These are phyloP conservation scores for Danaus melanippus DNA, from an alignment of 1,140 invertebrate species.

Conservation along the genomic window DNA sequence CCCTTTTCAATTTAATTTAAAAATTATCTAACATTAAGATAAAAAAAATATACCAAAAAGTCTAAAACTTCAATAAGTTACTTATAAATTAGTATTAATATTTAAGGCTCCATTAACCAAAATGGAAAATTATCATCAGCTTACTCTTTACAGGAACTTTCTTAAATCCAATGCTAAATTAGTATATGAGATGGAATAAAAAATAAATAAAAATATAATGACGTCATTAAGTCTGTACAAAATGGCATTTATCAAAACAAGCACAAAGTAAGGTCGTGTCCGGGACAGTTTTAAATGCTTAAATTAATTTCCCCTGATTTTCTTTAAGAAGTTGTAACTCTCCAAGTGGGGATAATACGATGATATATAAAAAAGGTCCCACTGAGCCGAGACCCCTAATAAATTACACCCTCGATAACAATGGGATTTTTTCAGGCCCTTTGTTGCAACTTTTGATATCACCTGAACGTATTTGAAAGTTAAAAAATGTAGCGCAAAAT, in stretches of 20 bases:
- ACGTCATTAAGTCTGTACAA: slow-evolving; percentile 17
- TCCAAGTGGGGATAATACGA: slow-evolving; percentile 69
- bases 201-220: slow-evolving; percentile 9
- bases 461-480: slow-evolving; percentile 57
- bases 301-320: slow-evolving; percentile 71
- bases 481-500: slow-evolving; percentile 27
- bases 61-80: too few species aligned
- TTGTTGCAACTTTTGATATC: slow-evolving; percentile 72
- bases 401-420: slow-evolving; percentile 72
- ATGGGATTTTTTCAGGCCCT: slow-evolving; percentile 66
- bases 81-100: too few species aligned
- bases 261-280: slow-evolving; percentile 56
- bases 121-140: too few species aligned
- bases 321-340: slow-evolving; percentile 71
- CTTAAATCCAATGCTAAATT: too few species aligned
- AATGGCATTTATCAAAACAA: slow-evolving; percentile 54
- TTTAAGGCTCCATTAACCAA: too few species aligned
- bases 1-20: slow-evolving; percentile 30
- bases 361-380: slow-evolving; percentile 72
- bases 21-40: slow-evolving; percentile 10
- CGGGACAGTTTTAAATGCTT: slow-evolving; percentile 65
- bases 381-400: slow-evolving; percentile 61
- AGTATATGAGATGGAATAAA: too few species aligned
- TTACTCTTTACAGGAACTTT: too few species aligned
- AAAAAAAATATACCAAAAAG: too few species aligned